Percentiles rank a stretch among this genome's conserved stretches.
phyloP scores from a whole-genome alignment of 2,888 invertebrate species.

The Venusia cambrica region DNA sequence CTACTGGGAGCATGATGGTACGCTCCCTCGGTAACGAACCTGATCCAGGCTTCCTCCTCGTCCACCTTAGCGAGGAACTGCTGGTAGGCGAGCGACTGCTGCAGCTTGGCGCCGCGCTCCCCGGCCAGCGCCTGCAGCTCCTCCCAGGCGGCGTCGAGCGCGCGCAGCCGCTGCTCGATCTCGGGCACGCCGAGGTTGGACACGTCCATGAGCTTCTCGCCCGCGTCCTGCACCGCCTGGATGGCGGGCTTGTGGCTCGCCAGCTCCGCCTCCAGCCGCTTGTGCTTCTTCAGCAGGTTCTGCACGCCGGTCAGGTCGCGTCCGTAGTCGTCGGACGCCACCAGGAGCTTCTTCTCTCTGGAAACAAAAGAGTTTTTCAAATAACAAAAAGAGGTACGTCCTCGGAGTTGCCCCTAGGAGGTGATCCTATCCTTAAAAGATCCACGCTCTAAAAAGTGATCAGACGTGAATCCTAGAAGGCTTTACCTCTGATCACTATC shows the following conservation, averaged over 20 bases:
- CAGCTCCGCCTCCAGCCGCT: conserved; percentile 98
- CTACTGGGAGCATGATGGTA: too few relatives aligned
- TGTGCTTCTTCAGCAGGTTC: conserved; percentile 99
- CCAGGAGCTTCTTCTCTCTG: conserved; percentile 96
- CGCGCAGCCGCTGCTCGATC: conserved; percentile 92
- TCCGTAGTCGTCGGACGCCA: conserved; percentile 98
- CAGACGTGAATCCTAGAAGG: too few relatives aligned
- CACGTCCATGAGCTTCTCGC: conserved; percentile 96
- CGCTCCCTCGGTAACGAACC: too few relatives aligned
- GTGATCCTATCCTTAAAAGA: too few relatives aligned
- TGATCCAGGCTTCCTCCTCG: conserved; percentile 99
- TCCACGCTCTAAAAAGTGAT: too few relatives aligned
- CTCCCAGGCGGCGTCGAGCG: conserved; percentile 94
- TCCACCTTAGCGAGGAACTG: conserved; percentile 98
- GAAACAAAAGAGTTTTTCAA: conserved; percentile 25
- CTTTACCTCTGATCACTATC: too few relatives aligned
- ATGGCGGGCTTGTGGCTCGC: conserved; percentile 99
- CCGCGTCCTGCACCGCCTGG: conserved; percentile 88
- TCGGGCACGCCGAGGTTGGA: conserved; percentile 95
- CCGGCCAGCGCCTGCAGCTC: conserved; percentile 94
- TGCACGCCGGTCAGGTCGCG: conserved; percentile 99
- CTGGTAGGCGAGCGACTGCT: conserved; percentile 98
- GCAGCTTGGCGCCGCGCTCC: conserved; percentile 95
- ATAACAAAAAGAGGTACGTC: neutral
- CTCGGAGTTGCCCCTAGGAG: too few relatives aligned